Conservation (phyloP, 2,888 invertebrate species). For the Myathropa florea region DNA sequence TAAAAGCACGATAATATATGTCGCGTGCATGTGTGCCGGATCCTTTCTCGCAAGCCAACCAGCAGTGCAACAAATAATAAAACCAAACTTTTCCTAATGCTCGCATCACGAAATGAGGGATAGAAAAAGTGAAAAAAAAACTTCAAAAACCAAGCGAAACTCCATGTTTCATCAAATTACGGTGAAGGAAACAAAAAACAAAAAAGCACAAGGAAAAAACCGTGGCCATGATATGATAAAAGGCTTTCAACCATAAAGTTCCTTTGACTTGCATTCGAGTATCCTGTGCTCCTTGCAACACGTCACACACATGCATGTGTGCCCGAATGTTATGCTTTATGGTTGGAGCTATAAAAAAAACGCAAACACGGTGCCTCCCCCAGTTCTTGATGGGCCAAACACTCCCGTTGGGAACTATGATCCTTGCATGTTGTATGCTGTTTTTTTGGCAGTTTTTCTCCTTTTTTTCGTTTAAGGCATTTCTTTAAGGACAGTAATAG, state of each 20-base stretch:
- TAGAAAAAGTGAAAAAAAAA: not conserved
- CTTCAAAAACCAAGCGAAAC: not conserved
- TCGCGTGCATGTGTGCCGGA: not conserved
- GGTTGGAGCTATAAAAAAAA: not conserved
- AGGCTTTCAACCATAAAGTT: conserved; percentile 25
- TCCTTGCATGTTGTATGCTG: not conserved
- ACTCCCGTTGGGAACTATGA: not conserved
- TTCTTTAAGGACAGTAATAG: conserved; percentile 10
- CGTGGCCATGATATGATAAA: conserved; percentile 30
- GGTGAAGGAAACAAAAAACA: conserved; percentile 1
- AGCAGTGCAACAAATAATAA: not conserved
- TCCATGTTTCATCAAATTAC: conserved; percentile 37
- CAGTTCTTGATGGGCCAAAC: not conserved
- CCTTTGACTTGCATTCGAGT: conserved; percentile 2
- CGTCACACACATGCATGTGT: not conserved
- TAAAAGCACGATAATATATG: conserved; percentile 4
- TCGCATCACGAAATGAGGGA: not conserved
- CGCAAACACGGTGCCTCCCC: not conserved
- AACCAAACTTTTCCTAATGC: conserved; percentile 6
- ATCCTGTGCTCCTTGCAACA: not conserved
- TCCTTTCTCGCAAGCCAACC: not conserved
- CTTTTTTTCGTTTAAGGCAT: not conserved
- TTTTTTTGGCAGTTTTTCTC: not conserved
- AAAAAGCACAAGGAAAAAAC: not conserved
- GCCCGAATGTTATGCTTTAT: not conserved